Conservation (phyloP, 2,113 vertebrate genomes). For the Trochalopteron elliotii region DNA sequence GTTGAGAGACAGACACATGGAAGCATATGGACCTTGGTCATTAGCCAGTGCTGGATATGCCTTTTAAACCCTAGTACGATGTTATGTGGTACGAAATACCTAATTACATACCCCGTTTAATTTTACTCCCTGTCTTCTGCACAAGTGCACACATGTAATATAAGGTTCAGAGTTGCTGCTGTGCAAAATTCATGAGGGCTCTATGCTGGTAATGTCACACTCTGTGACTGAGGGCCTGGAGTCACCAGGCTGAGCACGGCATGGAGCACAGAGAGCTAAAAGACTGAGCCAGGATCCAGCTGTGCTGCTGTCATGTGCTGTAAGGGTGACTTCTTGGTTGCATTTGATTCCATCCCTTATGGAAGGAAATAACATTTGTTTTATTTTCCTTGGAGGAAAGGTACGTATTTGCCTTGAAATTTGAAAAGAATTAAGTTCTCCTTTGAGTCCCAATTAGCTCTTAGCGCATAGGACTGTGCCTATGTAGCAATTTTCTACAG, state of each 20-base stretch:
- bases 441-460: not conserved
- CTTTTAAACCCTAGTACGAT: not conserved
- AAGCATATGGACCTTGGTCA: not conserved
- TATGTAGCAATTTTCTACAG: not conserved
- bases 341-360: not conserved
- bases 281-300: not conserved
- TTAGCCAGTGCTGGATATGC: not conserved
- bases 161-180: not conserved
- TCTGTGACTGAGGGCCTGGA: not conserved
- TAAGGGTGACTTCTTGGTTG: not conserved
- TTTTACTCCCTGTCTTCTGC: not conserved
- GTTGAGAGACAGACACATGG: not conserved
- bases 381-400: conserved; percentile 22
- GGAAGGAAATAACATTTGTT: not conserved
- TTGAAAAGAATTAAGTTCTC: not conserved
- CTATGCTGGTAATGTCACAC: not conserved
- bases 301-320: not conserved
- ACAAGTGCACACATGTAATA: not conserved
- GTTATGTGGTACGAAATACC: not conserved
- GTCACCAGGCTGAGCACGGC: not conserved
- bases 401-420: not conserved
- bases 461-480: not conserved
- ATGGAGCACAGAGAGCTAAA: not conserved
- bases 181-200: not conserved
- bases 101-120: not conserved